Evolutionary conservation across 2,888 invertebrate species (phyloP), one percentile per base, ranked within the genome.

Genomic region (Anticlea derivata): DNA sequence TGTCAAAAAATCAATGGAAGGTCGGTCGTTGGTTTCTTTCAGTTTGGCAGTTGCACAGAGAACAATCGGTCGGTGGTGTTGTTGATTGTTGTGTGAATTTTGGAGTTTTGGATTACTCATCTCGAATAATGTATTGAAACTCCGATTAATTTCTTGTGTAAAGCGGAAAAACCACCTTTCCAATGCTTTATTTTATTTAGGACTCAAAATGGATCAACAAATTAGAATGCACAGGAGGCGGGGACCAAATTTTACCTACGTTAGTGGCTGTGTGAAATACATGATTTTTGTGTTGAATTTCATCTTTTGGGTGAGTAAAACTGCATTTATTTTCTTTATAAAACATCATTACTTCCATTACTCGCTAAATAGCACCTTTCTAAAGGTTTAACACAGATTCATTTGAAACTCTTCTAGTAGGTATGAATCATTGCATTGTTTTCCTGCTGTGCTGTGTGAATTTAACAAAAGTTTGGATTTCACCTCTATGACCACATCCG

Each of bases 231-330:
- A 93, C 73, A 90, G 93, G 40, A 91, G 94, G 61, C 90, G 94
- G 67, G 93, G 92, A 67, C 92, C 94, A 68, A 94, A 95, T 83
- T 95, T 95, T 74, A 95, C 95, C 1, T 95, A 95, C 75, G 96
- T 97, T 69, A 96, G 96, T 82, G 94, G 96, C 38, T 96, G 96
- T 84, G 95, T 97, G 39, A 97, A 97, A 86, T 97, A 97, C 81
- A 94, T 96, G 89, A 95, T 97, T 83, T 97, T 97, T 86, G 92
- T 96, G 71, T 92, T 97, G 66, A 97, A 97, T 89, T 96, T 97
- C 78, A 89, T 97, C 66, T 96, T 97, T 85, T 97, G 97, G 97
- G 97, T 97, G 85, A 93, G 95, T 92, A 44, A 26, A 38, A 43
- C 33, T 8, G 3, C 1, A n/a, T 20, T 34, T 23, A 41, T 8